phyloP scores from a whole-genome alignment of 1,140 invertebrate genomes.

The Drosophila nikananu region DNA sequence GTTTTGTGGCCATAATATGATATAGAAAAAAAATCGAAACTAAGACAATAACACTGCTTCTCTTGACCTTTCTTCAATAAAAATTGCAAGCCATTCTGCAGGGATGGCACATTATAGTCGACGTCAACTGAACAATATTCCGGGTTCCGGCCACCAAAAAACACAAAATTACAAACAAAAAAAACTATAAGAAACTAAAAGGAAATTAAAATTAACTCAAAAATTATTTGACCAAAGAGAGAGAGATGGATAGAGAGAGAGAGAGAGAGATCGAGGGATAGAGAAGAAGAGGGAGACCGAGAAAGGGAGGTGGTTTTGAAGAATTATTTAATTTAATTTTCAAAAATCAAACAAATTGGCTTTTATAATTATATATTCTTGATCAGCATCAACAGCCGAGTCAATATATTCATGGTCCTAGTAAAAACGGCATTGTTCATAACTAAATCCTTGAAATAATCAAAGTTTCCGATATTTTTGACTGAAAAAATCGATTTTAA shows the following conservation, averaged over 20 bases:
- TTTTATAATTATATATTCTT: background rate
- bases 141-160: constrained; percentile 65
- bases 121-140: constrained; percentile 89
- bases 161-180: constrained; percentile 35
- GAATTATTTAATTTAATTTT: too few relatives aligned
- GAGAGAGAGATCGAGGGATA: background rate
- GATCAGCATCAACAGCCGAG: background rate
- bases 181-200: constrained; percentile 50
- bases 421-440: too few relatives aligned
- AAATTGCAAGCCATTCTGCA: constrained; percentile 90
- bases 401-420: background rate
- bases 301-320: background rate
- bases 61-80: constrained; percentile 89
- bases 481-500: too few relatives aligned
- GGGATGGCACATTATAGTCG: constrained; percentile 91
- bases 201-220: constrained; percentile 34
- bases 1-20: constrained; percentile 13
- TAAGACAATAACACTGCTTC: constrained; percentile 40
- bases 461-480: background rate
- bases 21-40: constrained; percentile 22
- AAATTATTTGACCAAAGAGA: constrained; percentile 1
- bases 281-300: too few relatives aligned
- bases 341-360: background rate
- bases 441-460: background rate
- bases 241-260: constrained; percentile 9